Evolutionary conservation across 2,113 vertebrate genomes (phyloP).

Genomic region (Colistium nudipinnis): DNA sequence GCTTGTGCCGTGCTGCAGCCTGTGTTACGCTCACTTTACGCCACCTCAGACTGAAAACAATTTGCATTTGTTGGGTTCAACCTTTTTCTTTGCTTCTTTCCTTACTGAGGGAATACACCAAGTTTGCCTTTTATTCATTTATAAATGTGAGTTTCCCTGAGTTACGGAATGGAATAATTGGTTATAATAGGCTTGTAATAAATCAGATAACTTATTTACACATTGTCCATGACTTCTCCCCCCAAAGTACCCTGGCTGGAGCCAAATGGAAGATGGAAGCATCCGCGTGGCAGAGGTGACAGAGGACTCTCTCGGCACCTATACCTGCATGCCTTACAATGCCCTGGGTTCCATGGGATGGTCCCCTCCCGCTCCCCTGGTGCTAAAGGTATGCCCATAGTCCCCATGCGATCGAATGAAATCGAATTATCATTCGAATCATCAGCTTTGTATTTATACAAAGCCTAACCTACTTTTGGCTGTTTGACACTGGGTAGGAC

Average conservation of each 20-base stretch:
- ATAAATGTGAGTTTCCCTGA: background rate
- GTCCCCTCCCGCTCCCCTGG: slow-evolving; percentile 94
- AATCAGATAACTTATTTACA: background rate
- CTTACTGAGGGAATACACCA: background rate
- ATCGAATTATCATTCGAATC: background rate
- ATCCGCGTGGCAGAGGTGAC: slow-evolving; percentile 97
- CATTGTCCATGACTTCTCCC: background rate
- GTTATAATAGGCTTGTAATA: background rate
- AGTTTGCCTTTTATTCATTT: background rate
- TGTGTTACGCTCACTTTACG: slow-evolving; percentile 16
- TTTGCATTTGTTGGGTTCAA: background rate
- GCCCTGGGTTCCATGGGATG: slow-evolving; percentile 98
- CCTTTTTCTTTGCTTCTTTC: background rate
- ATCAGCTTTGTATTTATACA: background rate
- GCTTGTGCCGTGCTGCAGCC: background rate
- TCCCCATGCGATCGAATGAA: background rate
- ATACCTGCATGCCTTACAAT: slow-evolving; percentile 99
- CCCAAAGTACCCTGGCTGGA: slow-evolving; percentile 92
- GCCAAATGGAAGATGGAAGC: slow-evolving; percentile 94
- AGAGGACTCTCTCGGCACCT: slow-evolving; percentile 98
- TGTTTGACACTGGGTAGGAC: slow-evolving; percentile 80
- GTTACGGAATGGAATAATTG: background rate
- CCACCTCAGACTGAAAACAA: background rate
- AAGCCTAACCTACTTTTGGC: background rate
- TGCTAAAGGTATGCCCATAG: slow-evolving; percentile 91